Conservation (phyloP, 2,797 vertebrate genomes). For the Arnoldichthys spilopterus region DNA sequence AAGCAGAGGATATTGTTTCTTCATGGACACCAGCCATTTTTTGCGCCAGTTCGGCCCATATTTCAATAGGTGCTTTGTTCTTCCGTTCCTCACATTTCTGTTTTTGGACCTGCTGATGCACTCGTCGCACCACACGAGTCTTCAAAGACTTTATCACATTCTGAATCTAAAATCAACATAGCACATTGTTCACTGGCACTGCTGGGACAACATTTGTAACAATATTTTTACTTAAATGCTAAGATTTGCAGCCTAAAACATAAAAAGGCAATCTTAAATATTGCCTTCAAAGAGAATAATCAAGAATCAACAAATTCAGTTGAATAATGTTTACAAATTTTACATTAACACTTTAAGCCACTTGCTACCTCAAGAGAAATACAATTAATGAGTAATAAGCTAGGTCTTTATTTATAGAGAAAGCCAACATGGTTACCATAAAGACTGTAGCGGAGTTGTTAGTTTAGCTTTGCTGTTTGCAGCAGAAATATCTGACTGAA, state of each 20-base stretch:
- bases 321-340: not conserved
- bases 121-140: constrained; percentile 51
- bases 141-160: constrained; percentile 65
- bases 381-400: too few relatives aligned
- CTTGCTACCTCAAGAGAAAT: too few relatives aligned
- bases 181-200: not conserved
- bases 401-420: too few relatives aligned
- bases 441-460: too few relatives aligned
- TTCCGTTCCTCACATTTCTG: constrained; percentile 50
- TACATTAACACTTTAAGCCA: not conserved
- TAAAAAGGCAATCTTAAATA: too few relatives aligned
- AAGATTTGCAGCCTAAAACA: not conserved
- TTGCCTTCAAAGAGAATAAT: not conserved
- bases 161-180: constrained; percentile 62
- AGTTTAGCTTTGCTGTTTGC: too few relatives aligned
- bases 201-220: not conserved
- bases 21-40: constrained; percentile 62
- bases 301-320: not conserved
- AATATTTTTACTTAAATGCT: not conserved
- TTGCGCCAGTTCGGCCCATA: constrained; percentile 70
- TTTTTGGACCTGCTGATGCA: constrained; percentile 41
- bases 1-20: constrained; percentile 64
- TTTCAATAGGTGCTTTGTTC: constrained; percentile 64
- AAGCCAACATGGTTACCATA: too few relatives aligned
- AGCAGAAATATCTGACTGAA: too few relatives aligned